These are phyloP conservation scores for Furcifer pardalis DNA, from an alignment of 2,797 vertebrate species.

Conservation along the genomic window DNA sequence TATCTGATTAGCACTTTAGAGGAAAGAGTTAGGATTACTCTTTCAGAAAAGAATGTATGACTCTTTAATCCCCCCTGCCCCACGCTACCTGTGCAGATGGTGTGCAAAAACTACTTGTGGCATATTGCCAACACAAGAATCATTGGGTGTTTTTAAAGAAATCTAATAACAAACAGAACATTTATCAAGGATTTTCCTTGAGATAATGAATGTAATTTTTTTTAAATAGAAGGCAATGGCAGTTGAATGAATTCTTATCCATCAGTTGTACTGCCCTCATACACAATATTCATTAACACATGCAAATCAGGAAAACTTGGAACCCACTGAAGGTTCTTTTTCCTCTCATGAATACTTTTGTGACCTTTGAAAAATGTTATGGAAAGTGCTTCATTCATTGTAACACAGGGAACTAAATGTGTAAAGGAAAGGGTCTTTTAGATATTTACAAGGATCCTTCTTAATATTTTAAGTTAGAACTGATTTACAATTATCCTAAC, in stretches of 20 bases:
- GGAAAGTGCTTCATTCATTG: not conserved
- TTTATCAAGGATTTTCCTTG: not conserved
- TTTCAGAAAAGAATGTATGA: conserved; percentile 30
- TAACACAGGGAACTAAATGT: not conserved
- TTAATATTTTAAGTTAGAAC: too few relatives aligned
- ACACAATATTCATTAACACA: not conserved
- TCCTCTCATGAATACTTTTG: not conserved
- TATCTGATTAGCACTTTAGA: not conserved
- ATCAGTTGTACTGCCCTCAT: not conserved
- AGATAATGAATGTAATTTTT: not conserved
- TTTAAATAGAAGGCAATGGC: not conserved
- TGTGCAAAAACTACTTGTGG: not conserved
- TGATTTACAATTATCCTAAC: too few relatives aligned
- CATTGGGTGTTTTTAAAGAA: not conserved
- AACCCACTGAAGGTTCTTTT: not conserved
- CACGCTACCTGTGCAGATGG: not conserved
- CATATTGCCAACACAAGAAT: not conserved
- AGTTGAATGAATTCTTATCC: not conserved
- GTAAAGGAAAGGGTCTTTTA: not conserved
- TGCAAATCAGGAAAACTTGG: not conserved
- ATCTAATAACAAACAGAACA: not conserved
- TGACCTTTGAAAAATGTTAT: not conserved
- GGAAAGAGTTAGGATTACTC: conserved; percentile 4
- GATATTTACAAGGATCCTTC: not conserved
- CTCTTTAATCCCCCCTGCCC: not conserved